A percentile compares a stretch with the other conserved stretches of the same genome.
Conservation (phyloP, 2,888 invertebrate species). For the Sminthurinus aureus region DNA sequence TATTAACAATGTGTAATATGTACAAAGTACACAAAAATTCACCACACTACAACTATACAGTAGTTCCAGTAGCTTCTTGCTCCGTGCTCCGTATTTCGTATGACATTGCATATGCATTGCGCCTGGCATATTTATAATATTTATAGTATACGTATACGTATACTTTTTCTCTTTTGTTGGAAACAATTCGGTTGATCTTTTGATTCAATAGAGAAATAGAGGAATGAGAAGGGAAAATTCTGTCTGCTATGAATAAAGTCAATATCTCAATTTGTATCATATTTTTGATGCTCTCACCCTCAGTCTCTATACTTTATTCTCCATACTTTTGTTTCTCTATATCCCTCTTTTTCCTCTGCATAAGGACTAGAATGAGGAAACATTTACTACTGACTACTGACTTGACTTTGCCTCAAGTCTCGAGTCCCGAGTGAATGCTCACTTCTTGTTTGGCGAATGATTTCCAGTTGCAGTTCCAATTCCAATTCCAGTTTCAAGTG, state of each 20-base stretch:
- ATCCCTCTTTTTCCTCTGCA: no score
- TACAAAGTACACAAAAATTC: not conserved
- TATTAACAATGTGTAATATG: not conserved
- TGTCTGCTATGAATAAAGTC: slow-evolving; percentile 19
- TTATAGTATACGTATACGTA: not conserved
- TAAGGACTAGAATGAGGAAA: no score
- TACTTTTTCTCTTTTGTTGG: not conserved
- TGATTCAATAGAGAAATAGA: slow-evolving; percentile 27
- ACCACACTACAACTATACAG: not conserved
- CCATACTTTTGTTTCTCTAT: no score
- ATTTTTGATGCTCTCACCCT: not conserved
- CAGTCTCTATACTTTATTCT: not conserved
- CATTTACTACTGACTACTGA: not conserved
- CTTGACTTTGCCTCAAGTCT: not conserved
- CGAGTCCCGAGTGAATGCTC: no score
- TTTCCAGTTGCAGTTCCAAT: no score
- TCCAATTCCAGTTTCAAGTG: no score
- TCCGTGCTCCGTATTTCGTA: not conserved
- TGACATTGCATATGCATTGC: not conserved
- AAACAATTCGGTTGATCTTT: slow-evolving; percentile 22
- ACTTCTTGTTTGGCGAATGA: no score
- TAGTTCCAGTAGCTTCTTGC: not conserved
- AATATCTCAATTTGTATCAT: slow-evolving; percentile 24
- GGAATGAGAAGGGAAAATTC: slow-evolving; percentile 9
- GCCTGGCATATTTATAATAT: not conserved